Percentiles rank a stretch among this genome's conserved stretches.
Evolutionary conservation across 2,113 vertebrate genomes (phyloP).

Genomic region (Indicator maculatus): DNA sequence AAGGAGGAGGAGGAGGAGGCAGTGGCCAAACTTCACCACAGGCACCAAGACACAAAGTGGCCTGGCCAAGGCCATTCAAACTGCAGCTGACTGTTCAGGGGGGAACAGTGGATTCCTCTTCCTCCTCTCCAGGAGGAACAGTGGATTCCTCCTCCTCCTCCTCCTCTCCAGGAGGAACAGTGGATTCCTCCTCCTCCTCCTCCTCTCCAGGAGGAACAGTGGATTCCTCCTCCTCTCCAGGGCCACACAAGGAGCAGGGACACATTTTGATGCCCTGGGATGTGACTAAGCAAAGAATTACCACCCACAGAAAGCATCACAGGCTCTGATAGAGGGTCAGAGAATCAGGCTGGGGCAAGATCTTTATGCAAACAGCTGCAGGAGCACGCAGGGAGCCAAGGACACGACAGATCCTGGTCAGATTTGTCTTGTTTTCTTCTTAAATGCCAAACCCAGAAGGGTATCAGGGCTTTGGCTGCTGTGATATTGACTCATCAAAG

Average conservation of each 20-base stretch:
- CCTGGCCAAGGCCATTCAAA: background rate
- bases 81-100: background rate
- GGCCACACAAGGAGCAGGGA: background rate
- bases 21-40: background rate
- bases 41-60: background rate
- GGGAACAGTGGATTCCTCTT: no score
- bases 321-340: accelerated
- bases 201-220: no score
- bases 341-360: accelerated
- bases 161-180: no score
- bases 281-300: background rate
- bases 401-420: no score
- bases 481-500: background rate
- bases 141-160: no score
- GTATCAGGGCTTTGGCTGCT: no score
- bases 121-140: no score
- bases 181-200: no score
- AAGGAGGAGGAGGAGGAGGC: background rate
- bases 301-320: background rate
- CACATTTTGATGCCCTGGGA: background rate
- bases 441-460: no score
- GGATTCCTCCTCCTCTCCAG: background rate
- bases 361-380: background rate
- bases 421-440: background rate
- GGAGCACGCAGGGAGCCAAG: accelerated